Conservation (phyloP, 1,140 invertebrate genomes). For the Anoplophora glabripennis region DNA sequence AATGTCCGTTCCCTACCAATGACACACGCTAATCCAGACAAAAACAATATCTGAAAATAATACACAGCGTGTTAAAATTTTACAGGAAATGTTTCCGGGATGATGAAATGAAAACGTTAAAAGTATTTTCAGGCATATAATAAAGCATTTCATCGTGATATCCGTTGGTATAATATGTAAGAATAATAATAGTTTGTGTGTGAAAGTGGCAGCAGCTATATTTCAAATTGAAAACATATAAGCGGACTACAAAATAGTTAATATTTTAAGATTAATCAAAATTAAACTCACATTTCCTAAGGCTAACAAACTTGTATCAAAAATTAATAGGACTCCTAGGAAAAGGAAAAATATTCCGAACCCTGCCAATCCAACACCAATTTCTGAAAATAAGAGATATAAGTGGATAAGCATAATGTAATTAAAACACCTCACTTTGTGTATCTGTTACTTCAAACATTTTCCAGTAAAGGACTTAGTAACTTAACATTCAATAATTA, state of each 20-base stretch:
- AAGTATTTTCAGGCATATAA: slow-evolving; percentile 1
- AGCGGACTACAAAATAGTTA: not conserved
- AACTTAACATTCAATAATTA: slow-evolving; percentile 5
- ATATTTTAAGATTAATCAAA: not conserved
- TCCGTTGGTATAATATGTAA: no score
- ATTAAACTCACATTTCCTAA: slow-evolving; percentile 92
- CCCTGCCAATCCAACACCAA: slow-evolving; percentile 93
- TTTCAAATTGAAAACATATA: no score
- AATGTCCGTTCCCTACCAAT: slow-evolving; percentile 95
- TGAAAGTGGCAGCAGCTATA: no score
- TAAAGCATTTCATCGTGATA: not conserved
- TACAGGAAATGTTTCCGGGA: no score
- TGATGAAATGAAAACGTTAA: slow-evolving; percentile 2
- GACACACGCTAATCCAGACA: slow-evolving; percentile 91
- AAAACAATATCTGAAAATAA: slow-evolving; percentile 82
- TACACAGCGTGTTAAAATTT: not conserved
- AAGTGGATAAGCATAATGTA: slow-evolving; percentile 7
- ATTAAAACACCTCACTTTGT: slow-evolving; percentile 59
- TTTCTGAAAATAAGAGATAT: slow-evolving; percentile 65
- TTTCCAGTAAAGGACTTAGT: slow-evolving; percentile 23
- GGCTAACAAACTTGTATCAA: slow-evolving; percentile 96
- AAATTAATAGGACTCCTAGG: slow-evolving; percentile 89
- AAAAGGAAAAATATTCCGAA: slow-evolving; percentile 97
- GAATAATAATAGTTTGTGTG: no score
- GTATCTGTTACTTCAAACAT: slow-evolving; percentile 74